Evolutionary conservation across 2,888 invertebrate species (phyloP), one percentile per base, ranked within the genome.

Genomic region (Sthenelais limicola): DNA sequence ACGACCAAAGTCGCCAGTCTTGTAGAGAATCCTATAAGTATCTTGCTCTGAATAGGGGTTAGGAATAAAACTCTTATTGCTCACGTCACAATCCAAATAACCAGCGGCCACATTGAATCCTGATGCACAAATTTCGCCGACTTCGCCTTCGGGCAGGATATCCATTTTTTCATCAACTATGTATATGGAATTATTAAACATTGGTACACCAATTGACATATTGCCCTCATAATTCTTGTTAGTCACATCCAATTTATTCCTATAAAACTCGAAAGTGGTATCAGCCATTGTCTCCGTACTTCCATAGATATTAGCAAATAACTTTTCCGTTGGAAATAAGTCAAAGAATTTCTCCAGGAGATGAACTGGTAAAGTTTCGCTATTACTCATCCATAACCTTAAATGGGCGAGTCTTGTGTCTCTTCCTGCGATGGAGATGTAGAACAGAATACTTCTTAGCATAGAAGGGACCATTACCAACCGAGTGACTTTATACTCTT

Each of bases 281-380:
- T 95, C 95, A 0, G 94, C 96, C 94, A 95, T 94, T 0, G 95
- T 92, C 86, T 96, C 96, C 0, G 95, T 95, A 78, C 95, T 94
- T 0, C 96, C 96, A 82, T 95, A 95, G 85, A 95, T 94, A 84
- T 96, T 96, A 56, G 93, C 94, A 33, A 96, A 87, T n/a, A 90
- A 89, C 77, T 92, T 92, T 0, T 89, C 88, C 7, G 67, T 28
- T 4, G 71, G 72, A 79, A 95, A 95, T 77, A 92, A 91, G 43
- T 91, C 89, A 86, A 94, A 94, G 88, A 95, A 95, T 79, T 93
- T 91, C 48, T 90, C 88, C 0, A 93, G 92, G 35, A 95, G 85
- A 0, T 92, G 90, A 15, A 91, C 90, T 18, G 92, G 90, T 0
- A 96, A 89, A 0, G 93, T 92, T 86, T 95, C 96, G 0, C 95